Evolutionary conservation across 1,140 invertebrate species (phyloP).

Genomic region (Potamilus streckersoni): DNA sequence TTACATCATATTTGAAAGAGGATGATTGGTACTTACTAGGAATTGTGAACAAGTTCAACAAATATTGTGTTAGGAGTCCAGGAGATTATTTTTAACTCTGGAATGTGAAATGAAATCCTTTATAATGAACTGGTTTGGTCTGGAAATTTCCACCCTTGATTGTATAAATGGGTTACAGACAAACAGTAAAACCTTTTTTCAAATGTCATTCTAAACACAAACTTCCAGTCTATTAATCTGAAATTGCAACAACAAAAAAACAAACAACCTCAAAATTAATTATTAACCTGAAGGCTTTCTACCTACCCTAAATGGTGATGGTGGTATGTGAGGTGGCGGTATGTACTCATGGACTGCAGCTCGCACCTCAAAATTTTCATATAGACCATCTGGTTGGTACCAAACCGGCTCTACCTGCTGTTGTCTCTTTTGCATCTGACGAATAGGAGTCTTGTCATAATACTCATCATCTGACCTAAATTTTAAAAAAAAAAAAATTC

Average conservation of each 20-base stretch:
- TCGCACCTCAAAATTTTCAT: conserved; percentile 70
- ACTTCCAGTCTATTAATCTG: neutral
- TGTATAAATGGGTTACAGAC: neutral
- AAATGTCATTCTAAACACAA: neutral
- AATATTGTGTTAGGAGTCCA: too few relatives aligned
- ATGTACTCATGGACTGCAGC: conserved; percentile 52
- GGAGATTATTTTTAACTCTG: too few relatives aligned
- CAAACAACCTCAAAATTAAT: neutral
- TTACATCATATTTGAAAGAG: too few relatives aligned
- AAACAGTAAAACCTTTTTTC: neutral
- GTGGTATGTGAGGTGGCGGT: conserved; percentile 16
- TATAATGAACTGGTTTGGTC: too few relatives aligned
- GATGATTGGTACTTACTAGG: too few relatives aligned
- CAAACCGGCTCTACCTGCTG: conserved; percentile 37
- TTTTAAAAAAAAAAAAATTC: too few relatives aligned
- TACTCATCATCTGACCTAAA: conserved; percentile 54
- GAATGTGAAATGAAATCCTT: too few relatives aligned
- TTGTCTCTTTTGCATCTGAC: conserved; percentile 28
- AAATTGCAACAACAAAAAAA: neutral
- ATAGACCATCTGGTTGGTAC: conserved; percentile 55
- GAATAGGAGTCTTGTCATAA: conserved; percentile 55
- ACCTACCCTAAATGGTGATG: neutral
- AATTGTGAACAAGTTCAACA: too few relatives aligned
- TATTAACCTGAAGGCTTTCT: neutral
- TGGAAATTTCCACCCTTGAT: too few relatives aligned